Evolutionary conservation across 2,888 invertebrate genomes (phyloP), one percentile per base, ranked within the genome.

Genomic region (Drosophila kanekoi): DNA sequence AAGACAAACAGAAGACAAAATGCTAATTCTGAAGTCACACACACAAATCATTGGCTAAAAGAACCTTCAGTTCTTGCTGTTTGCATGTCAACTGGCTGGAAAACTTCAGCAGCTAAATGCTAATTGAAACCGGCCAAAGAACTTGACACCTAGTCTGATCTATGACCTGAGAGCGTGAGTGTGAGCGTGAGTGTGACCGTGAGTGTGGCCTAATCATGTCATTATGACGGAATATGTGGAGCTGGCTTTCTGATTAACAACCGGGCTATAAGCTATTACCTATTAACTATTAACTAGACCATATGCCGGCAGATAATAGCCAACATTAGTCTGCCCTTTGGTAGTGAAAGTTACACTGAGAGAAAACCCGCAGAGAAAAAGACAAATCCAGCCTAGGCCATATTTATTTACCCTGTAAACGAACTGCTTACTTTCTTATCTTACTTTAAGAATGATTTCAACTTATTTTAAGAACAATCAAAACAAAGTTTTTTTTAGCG

Each of bases 321-420:
- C 35, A 33, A 51, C 60, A 77, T 77, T 77, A 63, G 51, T 49
- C 65, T 59, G 61, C 49, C 64, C 56, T 66, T 63, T 61, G 41
- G 47, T 66, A 87, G 83, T 85, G 83, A 83, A 83, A 83, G 83
- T 86, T 72, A 62, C 53, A 52, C 52, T 52, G 18, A 13, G 40
- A 16, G 28, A 52, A 52, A 52, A 13, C 1, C 4, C 11, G 8
- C 28, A 28, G 28, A n/a, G 8, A 28, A 28, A 28, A 6, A 23
- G n/a, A 23, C 23, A 23, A 23, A 23, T 23, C 23, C 6, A 6
- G 23, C 6, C 6, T 1, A 23, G 23, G 1, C 1, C 8, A 23
- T 8, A 23, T 1, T 4, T 20, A 4, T 20, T 20, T 20, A 20
- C 0, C 20, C 20, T 5, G 20, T 20, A 20, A 20, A 20, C 4